Conservation (phyloP, 2,888 invertebrate species). For the Lochmaea crataegi region DNA sequence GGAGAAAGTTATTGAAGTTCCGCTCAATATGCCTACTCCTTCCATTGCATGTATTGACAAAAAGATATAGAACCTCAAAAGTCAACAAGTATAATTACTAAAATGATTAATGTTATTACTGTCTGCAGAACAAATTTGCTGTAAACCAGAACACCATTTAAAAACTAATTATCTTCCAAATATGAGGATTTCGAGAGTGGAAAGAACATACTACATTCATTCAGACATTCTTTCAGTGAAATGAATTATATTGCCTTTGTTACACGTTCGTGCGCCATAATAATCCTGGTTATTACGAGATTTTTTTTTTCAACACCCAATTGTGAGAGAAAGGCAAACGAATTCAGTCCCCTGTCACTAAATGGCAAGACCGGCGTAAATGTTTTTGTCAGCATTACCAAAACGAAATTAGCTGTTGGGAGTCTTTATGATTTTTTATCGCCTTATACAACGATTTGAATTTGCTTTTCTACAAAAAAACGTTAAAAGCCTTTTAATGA, state of each 20-base stretch:
- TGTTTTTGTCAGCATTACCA: constrained; percentile 25
- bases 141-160: constrained; percentile 8
- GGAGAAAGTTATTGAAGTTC: too few species aligned
- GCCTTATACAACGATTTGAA: constrained; percentile 9
- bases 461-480: constrained; percentile 16
- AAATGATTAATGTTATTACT: too few species aligned
- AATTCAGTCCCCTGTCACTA: constrained; percentile 25
- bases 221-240: constrained; percentile 5
- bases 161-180: constrained; percentile 25
- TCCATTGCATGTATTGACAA: too few species aligned
- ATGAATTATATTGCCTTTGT: constrained; percentile 23
- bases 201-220: constrained; percentile 3
- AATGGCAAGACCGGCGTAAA: constrained; percentile 26
- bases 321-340: constrained; percentile 24
- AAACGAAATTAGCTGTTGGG: constrained; percentile 24
- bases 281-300: constrained; percentile 25
- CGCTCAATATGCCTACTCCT: too few species aligned
- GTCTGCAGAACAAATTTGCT: background rate
- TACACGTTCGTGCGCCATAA: constrained; percentile 13
- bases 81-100: too few species aligned
- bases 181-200: constrained; percentile 7
- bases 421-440: constrained; percentile 23
- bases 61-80: too few species aligned
- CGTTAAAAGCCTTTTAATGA: background rate
- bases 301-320: constrained; percentile 22